These are phyloP conservation scores for Helicoverpa zea DNA, from an alignment of 1,140 invertebrate species.

Conservation along the genomic window DNA sequence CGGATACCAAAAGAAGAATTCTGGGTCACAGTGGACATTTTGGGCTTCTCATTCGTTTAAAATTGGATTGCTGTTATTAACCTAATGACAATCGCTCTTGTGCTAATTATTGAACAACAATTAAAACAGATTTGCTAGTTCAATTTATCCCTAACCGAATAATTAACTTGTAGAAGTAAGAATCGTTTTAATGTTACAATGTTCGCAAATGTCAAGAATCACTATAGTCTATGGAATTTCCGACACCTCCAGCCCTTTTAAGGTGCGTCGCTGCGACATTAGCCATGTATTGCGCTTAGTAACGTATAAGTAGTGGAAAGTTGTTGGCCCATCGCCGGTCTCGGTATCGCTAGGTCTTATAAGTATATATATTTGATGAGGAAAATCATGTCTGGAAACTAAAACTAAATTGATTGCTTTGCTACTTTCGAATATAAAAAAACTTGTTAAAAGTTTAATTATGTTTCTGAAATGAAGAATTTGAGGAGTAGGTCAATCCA, in stretches of 20 bases:
- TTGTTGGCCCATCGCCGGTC: conserved; percentile 5
- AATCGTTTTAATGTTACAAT: neutral
- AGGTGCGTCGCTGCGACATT: conserved; percentile 31
- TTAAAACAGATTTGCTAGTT: no score
- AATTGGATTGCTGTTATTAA: no score
- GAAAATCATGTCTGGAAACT: conserved; percentile 10
- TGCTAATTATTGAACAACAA: no score
- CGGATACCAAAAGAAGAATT: neutral
- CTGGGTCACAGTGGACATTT: no score
- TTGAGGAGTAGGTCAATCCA: neutral
- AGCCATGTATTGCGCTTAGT: conserved; percentile 17
- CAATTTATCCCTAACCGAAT: no score
- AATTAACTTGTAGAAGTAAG: neutral
- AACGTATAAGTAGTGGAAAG: conserved; percentile 33
- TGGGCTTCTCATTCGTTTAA: no score
- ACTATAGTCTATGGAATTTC: conserved; percentile 24
- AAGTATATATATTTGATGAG: neutral
- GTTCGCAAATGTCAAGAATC: conserved; percentile 28
- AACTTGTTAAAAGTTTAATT: no score
- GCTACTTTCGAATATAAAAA: no score
- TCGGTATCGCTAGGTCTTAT: neutral
- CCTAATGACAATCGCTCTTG: no score
- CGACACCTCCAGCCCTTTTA: conserved; percentile 34
- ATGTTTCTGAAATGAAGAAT: neutral
- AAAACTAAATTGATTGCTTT: neutral